phyloP scores from a whole-genome alignment of 2,113 vertebrate genomes.

The Caranx ignobilis region DNA sequence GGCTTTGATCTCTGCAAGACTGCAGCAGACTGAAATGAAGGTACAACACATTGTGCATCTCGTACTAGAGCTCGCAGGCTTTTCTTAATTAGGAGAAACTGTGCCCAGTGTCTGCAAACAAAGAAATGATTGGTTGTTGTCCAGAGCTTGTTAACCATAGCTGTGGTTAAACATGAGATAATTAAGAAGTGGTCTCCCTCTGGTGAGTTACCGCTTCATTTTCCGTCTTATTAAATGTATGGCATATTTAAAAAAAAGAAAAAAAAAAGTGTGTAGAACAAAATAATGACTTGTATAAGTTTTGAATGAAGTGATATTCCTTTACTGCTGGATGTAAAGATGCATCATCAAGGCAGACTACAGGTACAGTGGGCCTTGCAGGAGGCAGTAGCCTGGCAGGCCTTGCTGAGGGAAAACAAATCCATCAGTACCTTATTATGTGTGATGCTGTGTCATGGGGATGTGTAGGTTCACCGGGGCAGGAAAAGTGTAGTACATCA shows the following conservation, averaged over 20 bases:
- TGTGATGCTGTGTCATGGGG: constrained; percentile 33
- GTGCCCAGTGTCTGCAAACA: not conserved
- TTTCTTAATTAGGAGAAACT: not conserved
- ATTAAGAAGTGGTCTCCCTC: not conserved
- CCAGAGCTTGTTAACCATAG: not conserved
- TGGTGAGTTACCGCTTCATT: not conserved
- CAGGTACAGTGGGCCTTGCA: no score
- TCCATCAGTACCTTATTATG: not conserved
- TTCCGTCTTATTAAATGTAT: not conserved
- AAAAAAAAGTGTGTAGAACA: not conserved
- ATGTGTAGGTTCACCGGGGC: constrained; percentile 36
- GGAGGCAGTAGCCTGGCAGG: constrained; percentile 9
- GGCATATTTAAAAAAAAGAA: not conserved
- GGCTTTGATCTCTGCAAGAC: not conserved
- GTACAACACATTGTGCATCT: not conserved
- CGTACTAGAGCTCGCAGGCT: not conserved
- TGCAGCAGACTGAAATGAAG: constrained; percentile 2
- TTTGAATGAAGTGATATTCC: not conserved
- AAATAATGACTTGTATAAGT: not conserved
- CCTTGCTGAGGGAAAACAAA: not conserved
- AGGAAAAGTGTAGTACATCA: constrained; percentile 29
- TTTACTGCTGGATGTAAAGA: not conserved
- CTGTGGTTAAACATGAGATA: not conserved
- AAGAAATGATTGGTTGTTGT: not conserved
- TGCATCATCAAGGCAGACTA: not conserved